A percentile compares a stretch with the other conserved stretches of the same genome.
phyloP scores from a whole-genome alignment of 2,888 invertebrate genomes.

The Ormia ochracea region DNA sequence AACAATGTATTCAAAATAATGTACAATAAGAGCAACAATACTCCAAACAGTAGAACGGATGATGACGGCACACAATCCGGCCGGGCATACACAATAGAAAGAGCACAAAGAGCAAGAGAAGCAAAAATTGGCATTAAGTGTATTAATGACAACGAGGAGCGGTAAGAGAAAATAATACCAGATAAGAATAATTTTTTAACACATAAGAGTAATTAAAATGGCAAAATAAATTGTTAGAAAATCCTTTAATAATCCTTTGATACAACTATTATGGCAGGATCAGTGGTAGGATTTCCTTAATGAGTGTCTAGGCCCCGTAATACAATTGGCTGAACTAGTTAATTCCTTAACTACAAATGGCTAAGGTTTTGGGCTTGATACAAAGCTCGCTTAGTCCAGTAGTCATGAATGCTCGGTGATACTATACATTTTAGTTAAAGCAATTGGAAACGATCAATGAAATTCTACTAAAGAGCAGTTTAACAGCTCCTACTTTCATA shows the following conservation, averaged over 20 bases:
- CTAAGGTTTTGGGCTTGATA: no score
- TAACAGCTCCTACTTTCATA: no score
- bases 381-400: no score
- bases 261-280: no score
- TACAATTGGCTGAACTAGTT: no score
- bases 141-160: neutral
- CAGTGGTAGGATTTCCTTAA: no score
- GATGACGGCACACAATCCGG: conserved; percentile 17
- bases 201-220: neutral
- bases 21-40: conserved; percentile 10
- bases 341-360: no score
- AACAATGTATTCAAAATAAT: neutral
- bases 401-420: no score
- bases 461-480: no score
- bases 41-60: conserved; percentile 21
- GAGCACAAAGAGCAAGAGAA: neutral
- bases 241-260: neutral
- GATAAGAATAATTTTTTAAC: neutral
- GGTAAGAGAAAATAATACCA: neutral
- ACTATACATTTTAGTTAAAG: no score
- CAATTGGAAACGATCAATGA: no score
- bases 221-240: neutral
- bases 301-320: no score
- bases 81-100: conserved; percentile 11
- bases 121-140: neutral